Evolutionary conservation across 2,113 vertebrate genomes (phyloP), one percentile per base, ranked within the genome.

Genomic region (Ginglymostoma cirratum): DNA sequence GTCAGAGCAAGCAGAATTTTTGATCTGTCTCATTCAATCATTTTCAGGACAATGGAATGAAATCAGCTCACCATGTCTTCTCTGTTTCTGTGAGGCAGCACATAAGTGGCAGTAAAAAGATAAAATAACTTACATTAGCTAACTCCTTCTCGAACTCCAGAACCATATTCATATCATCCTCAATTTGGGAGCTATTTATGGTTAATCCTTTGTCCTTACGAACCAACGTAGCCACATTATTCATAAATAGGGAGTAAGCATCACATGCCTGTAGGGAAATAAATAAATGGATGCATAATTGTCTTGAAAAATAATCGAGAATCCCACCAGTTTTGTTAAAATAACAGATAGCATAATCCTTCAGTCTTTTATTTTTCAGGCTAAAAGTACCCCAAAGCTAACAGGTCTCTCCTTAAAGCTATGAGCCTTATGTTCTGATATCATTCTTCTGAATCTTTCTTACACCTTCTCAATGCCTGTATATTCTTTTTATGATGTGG

Each of bases 141-240:
- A 99, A 98, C 96, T 99, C 98, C 96, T 98, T 98, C 97, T 99
- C 99, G 97, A 99, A 96, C 76, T 98, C 97, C 97, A 99, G 98
- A 89, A 99, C 97, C 96, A 96, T 98, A 2, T 93, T 96, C 97
- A 99, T 98, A 96, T 99, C 98, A 87, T 97, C 96, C 94, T 97
- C 97, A 97, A 99, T 97, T 34, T 52, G 52, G 0, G 5, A 97
- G 95, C 98, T 98, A 52, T 97, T 97, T 96, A 98, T 3, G 15
- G 72, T 2, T 96, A 99, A 96, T 5, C 95, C 93, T 96, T 97
- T 98, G 96, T 99, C 99, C 83, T 97, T 96, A 38, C 98, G 98
- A 96, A 99, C 98, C 96, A 99, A 96, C 96, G 97, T 98, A 34
- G 98, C 98, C 96, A 99, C 98, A 96, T 99, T 98, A 96, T 97